Conservation (phyloP, 2,888 invertebrate genomes). For the Tenthredo mesomela region DNA sequence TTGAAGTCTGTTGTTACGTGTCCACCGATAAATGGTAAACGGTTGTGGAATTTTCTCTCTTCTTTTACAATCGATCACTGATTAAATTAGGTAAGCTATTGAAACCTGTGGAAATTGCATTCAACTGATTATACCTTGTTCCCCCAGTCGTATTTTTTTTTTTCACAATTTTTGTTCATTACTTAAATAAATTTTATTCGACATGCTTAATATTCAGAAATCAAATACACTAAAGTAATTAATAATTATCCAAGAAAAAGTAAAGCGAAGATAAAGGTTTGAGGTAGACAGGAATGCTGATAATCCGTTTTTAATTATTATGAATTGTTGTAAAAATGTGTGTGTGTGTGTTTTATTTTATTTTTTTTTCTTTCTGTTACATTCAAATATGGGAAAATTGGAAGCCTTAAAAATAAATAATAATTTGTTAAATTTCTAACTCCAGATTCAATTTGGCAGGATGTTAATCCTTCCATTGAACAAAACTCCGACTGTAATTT, state of each 20-base stretch:
- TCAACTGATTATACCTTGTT: conserved; percentile 3
- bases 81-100: not conserved
- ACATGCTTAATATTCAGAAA: not conserved
- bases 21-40: not conserved
- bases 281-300: not conserved
- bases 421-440: not conserved
- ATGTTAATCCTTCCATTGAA: conserved; percentile 37
- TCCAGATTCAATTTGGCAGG: not conserved
- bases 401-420: not conserved
- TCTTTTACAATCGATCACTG: not conserved
- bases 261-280: not conserved
- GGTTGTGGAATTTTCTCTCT: not conserved
- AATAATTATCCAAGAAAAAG: not conserved
- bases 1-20: not conserved
- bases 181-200: not conserved
- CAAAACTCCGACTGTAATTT: conserved; percentile 27
- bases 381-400: not conserved
- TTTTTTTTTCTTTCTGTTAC: not conserved
- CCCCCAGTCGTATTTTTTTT: not conserved
- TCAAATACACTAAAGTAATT: not conserved
- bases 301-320: not conserved
- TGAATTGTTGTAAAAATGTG: not conserved
- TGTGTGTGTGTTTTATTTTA: too few species aligned
- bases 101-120: conserved; percentile 14
- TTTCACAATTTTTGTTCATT: not conserved